Evolutionary conservation across 2,888 invertebrate genomes (phyloP).

Genomic region (Dicyrtomina minuta): DNA sequence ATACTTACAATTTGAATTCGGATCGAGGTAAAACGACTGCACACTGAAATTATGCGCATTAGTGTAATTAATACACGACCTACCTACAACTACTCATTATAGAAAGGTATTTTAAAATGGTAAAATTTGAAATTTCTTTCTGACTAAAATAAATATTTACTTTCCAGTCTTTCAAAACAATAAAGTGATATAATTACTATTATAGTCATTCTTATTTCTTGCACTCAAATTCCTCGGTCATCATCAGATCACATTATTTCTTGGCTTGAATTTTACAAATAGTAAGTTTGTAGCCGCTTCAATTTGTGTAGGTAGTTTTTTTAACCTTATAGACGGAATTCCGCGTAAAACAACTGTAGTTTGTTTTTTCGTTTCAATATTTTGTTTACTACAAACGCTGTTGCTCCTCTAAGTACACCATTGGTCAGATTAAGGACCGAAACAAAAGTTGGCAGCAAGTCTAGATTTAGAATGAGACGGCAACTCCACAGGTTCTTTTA

Average conservation of each 20-base stretch:
- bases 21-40: neutral
- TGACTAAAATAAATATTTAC: neutral
- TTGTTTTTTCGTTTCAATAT: no score
- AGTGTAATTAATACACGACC: neutral
- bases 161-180: neutral
- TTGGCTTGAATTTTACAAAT: neutral
- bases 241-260: no score
- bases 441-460: constrained; percentile 35
- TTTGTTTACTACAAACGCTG: no score
- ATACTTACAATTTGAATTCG: no score
- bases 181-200: neutral
- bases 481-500: neutral
- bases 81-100: no score
- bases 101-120: neutral
- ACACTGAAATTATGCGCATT: neutral
- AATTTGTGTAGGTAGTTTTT: no score
- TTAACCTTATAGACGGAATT: no score
- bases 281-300: neutral
- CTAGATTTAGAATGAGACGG: constrained; percentile 22
- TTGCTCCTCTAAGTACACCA: no score
- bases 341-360: no score
- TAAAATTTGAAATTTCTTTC: neutral
- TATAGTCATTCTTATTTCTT: no score
- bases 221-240: no score
- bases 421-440: constrained; percentile 4